Percentiles rank a stretch among this genome's conserved stretches.
These are phyloP conservation scores for Nysson spinosus DNA, from an alignment of 2,888 invertebrate genomes.

Conservation along the genomic window DNA sequence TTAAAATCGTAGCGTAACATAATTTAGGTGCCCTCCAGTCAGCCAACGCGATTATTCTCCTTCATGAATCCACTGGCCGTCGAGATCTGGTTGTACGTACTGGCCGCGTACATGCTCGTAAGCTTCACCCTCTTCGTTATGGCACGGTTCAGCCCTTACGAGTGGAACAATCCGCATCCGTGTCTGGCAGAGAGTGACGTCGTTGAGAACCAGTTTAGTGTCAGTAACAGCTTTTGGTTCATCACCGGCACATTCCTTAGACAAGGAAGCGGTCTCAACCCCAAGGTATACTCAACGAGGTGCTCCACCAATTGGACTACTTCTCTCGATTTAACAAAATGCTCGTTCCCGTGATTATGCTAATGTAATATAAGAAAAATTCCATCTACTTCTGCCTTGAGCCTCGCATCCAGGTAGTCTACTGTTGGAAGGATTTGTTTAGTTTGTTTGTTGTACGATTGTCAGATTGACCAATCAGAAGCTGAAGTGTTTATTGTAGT, in stretches of 20 bases:
- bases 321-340: slow-evolving; percentile 15
- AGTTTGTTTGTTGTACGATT: too few species aligned
- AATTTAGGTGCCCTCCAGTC: slow-evolving; percentile 90
- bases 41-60: slow-evolving; percentile 93
- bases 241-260: slow-evolving; percentile 93
- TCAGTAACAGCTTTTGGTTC: slow-evolving; percentile 96
- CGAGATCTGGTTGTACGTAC: slow-evolving; percentile 97
- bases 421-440: too few species aligned
- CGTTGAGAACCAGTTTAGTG: slow-evolving; percentile 96
- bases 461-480: too few species aligned
- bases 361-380: too few species aligned
- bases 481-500: too few species aligned
- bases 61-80: slow-evolving; percentile 97
- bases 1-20: slow-evolving; percentile 76
- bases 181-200: slow-evolving; percentile 90
- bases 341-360: too few species aligned
- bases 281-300: slow-evolving; percentile 82
- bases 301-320: slow-evolving; percentile 55
- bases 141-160: slow-evolving; percentile 97
- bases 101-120: slow-evolving; percentile 95
- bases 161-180: slow-evolving; percentile 92
- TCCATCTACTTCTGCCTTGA: too few species aligned
- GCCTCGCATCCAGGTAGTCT: too few species aligned
- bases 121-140: slow-evolving; percentile 96
- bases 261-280: slow-evolving; percentile 90